Evolutionary conservation across 2,113 vertebrate species (phyloP), one percentile per base, ranked within the genome.

Genomic region (Aviceda subcristata): DNA sequence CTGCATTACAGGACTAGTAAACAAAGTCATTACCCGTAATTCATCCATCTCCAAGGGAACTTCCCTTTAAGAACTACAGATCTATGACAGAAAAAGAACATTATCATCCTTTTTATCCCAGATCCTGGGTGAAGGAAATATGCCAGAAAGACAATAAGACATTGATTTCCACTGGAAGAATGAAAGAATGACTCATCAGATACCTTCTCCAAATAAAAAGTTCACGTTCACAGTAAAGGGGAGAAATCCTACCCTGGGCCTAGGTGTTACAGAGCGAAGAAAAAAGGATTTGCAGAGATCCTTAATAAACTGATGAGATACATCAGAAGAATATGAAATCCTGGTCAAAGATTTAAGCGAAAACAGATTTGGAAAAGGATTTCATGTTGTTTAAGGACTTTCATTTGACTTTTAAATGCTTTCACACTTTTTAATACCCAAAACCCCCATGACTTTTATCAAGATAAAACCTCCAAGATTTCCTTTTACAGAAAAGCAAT

Each of bases 1-100:
- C 38, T 83, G 18, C 67, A 84, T 88, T 91, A 94, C 72, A 88
- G 67, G 46, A 64, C 91, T 71, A 91, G 87, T 50, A 98, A 98
- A 96, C 89, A 95, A 95, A 97, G 95, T 75, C 71, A 94, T 97
- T 94, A 96, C 87, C 87, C 90, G 85, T 91, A 96, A 94, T 90
- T 86, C 76, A 67, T 56, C 66, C 76, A 60, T 32, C 57, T 95
- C 60, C 77, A 95, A 83, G 64, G 86, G 75, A 43, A 79, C 82
- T 64, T 81, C 46, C 63, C 88, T 94, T 82, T 36, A 43, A 57
- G 64, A 95, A 66, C 62, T 88, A 97, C 94, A 95, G 60, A 90
- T 50, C 84, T 50, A 36, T 48, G 75, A 51, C 51, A 96, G 75
- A 92, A 95, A 96, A 94, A 93, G 15, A 95, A 80, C 11, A 67